These are phyloP conservation scores for Tapirus indicus DNA, from an alignment of 2,797 vertebrate species.

Conservation along the genomic window DNA sequence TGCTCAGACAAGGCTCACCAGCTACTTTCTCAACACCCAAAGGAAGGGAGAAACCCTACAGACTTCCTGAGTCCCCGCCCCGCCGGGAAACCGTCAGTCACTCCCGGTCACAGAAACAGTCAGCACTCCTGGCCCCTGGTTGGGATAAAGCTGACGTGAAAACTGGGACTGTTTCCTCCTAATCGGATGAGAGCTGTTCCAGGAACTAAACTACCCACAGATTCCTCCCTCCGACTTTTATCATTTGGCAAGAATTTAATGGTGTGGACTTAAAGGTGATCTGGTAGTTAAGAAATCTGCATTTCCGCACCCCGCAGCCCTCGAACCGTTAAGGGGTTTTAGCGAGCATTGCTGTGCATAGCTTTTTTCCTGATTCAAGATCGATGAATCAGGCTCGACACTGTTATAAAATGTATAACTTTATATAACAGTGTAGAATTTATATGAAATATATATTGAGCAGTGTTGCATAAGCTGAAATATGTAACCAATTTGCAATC, in stretches of 20 bases:
- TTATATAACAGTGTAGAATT: background rate
- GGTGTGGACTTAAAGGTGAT: background rate
- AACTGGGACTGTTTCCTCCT: background rate
- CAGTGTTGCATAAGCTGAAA: background rate
- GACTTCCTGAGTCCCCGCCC: accelerated
- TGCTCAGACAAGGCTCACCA: accelerated
- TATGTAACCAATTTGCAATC: background rate
- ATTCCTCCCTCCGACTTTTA: background rate
- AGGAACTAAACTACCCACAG: accelerated
- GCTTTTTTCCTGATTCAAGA: background rate
- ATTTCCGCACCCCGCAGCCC: background rate
- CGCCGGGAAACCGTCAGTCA: background rate
- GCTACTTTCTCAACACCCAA: background rate
- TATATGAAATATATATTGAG: background rate
- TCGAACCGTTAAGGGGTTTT: background rate
- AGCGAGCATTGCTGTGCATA: too few relatives aligned
- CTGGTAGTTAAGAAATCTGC: background rate
- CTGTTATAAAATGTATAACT: too few relatives aligned
- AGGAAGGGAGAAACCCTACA: background rate
- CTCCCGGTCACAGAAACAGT: accelerated
- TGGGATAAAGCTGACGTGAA: background rate
- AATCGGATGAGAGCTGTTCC: too few relatives aligned
- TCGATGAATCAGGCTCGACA: background rate
- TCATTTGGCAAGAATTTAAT: too few relatives aligned
- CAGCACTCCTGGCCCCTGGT: accelerated